A percentile compares a stretch with the other conserved stretches of the same genome.
Conservation (phyloP, 1,140 invertebrate species). For the Pseudobourletiella spinata region DNA sequence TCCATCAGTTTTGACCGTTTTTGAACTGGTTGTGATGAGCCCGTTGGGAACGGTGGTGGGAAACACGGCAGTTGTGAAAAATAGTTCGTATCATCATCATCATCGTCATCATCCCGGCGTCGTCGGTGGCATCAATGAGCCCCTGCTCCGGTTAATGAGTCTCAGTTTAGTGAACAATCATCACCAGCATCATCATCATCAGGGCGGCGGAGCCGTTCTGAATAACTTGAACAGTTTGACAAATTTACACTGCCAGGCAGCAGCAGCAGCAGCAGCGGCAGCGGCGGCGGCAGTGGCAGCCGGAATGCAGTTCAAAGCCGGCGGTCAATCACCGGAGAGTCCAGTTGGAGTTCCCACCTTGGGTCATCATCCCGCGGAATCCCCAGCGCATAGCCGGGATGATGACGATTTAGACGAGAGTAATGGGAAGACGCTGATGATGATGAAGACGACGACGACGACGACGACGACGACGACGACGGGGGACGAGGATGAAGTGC, state of each 20-base stretch:
- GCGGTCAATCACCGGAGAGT: too few species aligned
- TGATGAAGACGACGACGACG: background rate
- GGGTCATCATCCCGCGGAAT: background rate
- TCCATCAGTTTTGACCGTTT: too few species aligned
- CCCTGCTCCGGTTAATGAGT: slow-evolving; percentile 33
- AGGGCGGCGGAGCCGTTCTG: slow-evolving; percentile 15
- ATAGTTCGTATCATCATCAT: background rate
- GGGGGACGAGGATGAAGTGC: slow-evolving; percentile 24
- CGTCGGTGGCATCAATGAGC: slow-evolving; percentile 26
- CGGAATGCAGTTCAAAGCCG: slow-evolving; percentile 1
- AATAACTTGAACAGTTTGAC: slow-evolving; percentile 8
- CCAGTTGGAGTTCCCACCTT: too few species aligned
- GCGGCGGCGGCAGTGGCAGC: background rate
- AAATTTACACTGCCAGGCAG: background rate
- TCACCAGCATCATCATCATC: background rate
- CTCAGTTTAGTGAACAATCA: slow-evolving; percentile 24
- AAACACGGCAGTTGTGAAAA: background rate
- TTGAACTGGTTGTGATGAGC: slow-evolving; percentile 36
- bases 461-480: background rate
- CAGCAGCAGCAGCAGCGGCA: background rate
- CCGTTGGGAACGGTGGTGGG: slow-evolving; percentile 27
- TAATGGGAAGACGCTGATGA: too few species aligned
- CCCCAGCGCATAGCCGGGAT: too few species aligned
- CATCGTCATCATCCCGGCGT: too few species aligned
- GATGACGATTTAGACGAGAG: too few species aligned